phyloP scores from a whole-genome alignment of 2,113 vertebrate genomes.

The Taxidea taxus region DNA sequence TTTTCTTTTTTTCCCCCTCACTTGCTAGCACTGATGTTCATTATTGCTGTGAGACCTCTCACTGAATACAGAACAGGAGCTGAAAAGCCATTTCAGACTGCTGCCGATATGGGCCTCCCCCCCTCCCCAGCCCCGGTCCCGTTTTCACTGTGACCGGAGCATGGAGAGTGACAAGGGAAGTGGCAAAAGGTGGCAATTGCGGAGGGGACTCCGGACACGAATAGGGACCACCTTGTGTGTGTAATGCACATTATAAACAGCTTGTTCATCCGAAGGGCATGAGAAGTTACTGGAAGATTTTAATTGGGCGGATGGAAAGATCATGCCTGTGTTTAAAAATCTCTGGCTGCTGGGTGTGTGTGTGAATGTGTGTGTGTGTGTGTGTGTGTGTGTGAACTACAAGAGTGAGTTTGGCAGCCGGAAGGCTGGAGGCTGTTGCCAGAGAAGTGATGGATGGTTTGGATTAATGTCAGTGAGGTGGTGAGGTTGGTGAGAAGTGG shows the following conservation, averaged over 20 bases:
- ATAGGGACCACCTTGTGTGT: neutral
- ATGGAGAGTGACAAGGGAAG: neutral
- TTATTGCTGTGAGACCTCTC: conserved; percentile 33
- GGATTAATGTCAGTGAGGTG: neutral
- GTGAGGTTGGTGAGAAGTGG: neutral
- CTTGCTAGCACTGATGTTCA: neutral
- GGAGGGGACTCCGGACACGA: neutral
- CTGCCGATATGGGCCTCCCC: neutral
- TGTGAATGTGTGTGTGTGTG: neutral
- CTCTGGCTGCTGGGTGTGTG: neutral
- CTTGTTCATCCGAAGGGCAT: neutral
- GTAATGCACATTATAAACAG: neutral
- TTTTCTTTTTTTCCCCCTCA: neutral
- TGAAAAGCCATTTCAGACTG: conserved; percentile 48
- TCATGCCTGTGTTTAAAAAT: conserved; percentile 32
- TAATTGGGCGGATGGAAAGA: conserved; percentile 26
- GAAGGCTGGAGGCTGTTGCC: neutral
- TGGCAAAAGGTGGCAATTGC: neutral
- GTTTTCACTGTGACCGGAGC: conserved; percentile 4
- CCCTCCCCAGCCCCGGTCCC: too few species aligned
- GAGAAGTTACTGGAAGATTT: conserved; percentile 23
- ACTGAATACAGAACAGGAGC: conserved; percentile 36
- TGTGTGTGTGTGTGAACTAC: neutral
- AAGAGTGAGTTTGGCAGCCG: neutral
- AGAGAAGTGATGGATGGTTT: conserved; percentile 29